Evolutionary conservation across 2,888 invertebrate genomes (phyloP).

Genomic region (Physocephala rufipes): DNA sequence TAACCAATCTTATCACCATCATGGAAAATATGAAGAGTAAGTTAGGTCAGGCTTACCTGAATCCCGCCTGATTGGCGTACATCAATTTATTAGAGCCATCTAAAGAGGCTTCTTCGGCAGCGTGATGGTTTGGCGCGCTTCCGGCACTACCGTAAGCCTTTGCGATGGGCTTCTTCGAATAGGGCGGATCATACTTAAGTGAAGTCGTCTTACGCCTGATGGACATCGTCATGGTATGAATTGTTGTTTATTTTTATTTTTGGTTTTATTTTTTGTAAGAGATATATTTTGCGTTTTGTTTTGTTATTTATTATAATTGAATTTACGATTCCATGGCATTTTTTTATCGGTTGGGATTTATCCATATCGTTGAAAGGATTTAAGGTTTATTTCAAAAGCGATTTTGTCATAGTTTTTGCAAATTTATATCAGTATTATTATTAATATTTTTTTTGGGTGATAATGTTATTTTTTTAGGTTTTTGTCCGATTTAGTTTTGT

Average conservation of each 20-base stretch:
- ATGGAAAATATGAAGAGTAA: no score
- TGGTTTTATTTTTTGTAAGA: conserved; percentile 25
- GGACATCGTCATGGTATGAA: conserved; percentile 26
- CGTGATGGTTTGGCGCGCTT: conserved; percentile 75
- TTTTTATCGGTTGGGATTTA: conserved; percentile 37
- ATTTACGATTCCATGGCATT: conserved; percentile 38
- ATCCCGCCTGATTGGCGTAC: conserved; percentile 74
- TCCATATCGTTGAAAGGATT: no score
- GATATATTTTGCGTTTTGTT: background rate
- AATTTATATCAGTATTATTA: conserved; percentile 25
- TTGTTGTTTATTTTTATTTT: conserved; percentile 38
- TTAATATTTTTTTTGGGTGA: background rate
- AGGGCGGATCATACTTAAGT: conserved; percentile 88
- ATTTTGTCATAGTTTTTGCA: conserved; percentile 22
- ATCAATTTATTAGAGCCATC: conserved; percentile 86
- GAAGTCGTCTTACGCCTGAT: conserved; percentile 87
- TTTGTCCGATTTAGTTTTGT: conserved; percentile 21
- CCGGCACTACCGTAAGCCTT: conserved; percentile 73
- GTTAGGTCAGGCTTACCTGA: conserved; percentile 70
- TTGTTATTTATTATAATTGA: conserved; percentile 11
- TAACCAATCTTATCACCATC: no score
- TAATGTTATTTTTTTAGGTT: conserved; percentile 18
- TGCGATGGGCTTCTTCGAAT: conserved; percentile 83
- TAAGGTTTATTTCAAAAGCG: background rate
- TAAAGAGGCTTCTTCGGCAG: conserved; percentile 80